Evolutionary conservation across 2,888 invertebrate species (phyloP), one percentile per base, ranked within the genome.

Genomic region (Xylocampa areola): DNA sequence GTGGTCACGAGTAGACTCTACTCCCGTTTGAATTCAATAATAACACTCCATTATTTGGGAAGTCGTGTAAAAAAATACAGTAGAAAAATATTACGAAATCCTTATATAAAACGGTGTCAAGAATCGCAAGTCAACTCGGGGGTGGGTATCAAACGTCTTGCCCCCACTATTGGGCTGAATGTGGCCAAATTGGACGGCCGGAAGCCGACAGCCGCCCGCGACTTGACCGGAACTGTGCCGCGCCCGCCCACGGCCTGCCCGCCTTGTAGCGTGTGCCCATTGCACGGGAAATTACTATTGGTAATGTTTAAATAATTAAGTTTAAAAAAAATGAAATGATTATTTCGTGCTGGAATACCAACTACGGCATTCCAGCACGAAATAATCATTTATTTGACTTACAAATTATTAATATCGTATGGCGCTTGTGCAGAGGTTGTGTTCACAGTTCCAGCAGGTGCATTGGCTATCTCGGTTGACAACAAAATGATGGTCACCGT

Each of bases 111-210:
- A 33, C 40, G 47, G 58, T 35, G 43, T 44, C 44, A 45, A 58
- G 23, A 60, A 48, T 61, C 32, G 43, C 44, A 52, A 39, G 47
- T 54, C 43, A 48, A 27, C 58, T 33, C 16, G 73, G 77, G 76
- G 80, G 74, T 74, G 76, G 80, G 77, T 82, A 78, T 79, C 80
- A 80, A 86, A 86, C 90, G 89, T 92, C 92, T 92, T 89, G 71
- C 81, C 84, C 79, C 77, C 81, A 70, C 77, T 73, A 68, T 55
- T 66, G 76, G 85, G 79, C 76, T 93, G 92, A 94, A 94, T 94
- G 91, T 90, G 91, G 87, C 88, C 90, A 94, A 93, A 94, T 94
- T 94, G 93, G 88, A 86, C 84, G 85, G 82, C 79, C 92, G 93
- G 93, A 92, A 92, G 90, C 86, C 86, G 86, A 82, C 85, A 80